Evolutionary conservation across 2,888 invertebrate species (phyloP), one percentile per base, ranked within the genome.

Genomic region (Drosophila tanythrix): DNA sequence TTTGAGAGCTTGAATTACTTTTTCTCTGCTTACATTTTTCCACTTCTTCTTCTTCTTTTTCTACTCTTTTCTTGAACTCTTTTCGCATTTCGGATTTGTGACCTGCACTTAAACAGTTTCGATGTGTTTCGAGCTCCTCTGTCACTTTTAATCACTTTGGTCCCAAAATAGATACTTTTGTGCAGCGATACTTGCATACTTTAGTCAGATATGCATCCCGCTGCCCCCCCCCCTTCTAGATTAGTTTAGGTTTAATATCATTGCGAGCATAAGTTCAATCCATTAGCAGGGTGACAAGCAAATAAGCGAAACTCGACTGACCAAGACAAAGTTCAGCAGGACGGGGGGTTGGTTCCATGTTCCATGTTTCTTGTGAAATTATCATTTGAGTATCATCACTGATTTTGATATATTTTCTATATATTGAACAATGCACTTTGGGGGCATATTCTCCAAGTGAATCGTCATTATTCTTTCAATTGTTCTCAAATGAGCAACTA

Each of bases 1-100:
- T 76, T 70, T 75, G 60, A 76, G 46, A 74, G 74, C 75, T 74
- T 68, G 63, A 55, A 61, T 64, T 63, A 74, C 33, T 60, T 79
- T 78, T 76, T 66, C 62, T 59, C 31, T 63, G 66, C 64, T 70
- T 53, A 69, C 62, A 57, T 61, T 68, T 67, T 68, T 50, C 51
- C 21, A 21, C 21, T 31, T 29, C 18, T 27, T 38, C 25, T 21
- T 15, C 8, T 51, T 65, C 62, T 40, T 13, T 46, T 58, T 50
- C 46, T n/a, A 27, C n/a, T 35, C 38, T 31, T 64, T 52, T 13
- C 46, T 7, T 25, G 8, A 3, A 35, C 40, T 46, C 36, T 60
- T 40, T 58, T 43, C 43, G 43, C 59, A 57, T 35, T 36, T 50
- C 50, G 55, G 70, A 55, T 78, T 67, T 82, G 76, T 64, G 79